phyloP scores from a whole-genome alignment of 2,888 invertebrate genomes.

The Microchrysa polita region DNA sequence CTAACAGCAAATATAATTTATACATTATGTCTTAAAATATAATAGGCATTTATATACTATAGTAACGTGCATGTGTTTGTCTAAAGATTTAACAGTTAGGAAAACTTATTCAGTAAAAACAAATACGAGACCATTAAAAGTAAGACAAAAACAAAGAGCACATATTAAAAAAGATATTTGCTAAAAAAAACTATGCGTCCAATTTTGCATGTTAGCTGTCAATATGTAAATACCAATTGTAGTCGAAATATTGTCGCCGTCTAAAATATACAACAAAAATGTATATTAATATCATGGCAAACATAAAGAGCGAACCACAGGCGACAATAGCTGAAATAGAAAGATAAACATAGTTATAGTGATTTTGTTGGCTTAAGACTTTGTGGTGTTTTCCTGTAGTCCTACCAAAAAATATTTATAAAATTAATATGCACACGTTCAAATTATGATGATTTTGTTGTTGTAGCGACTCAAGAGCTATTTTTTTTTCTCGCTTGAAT shows the following conservation, averaged over 20 bases:
- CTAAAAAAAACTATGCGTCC: neutral
- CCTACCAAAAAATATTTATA: no score
- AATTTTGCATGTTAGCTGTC: slow-evolving; percentile 29
- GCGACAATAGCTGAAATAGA: slow-evolving; percentile 29
- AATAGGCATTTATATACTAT: slow-evolving; percentile 1
- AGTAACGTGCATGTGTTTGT: neutral
- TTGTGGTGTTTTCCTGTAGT: no score
- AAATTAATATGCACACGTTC: no score
- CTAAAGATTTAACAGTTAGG: neutral
- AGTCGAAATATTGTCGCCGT: slow-evolving; percentile 58
- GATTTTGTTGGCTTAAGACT: no score
- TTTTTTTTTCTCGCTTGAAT: no score
- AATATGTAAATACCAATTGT: slow-evolving; percentile 53
- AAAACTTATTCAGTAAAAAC: neutral
- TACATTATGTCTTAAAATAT: neutral
- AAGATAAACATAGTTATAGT: no score
- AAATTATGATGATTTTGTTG: no score
- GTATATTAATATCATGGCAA: slow-evolving; percentile 53
- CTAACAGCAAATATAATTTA: slow-evolving; percentile 20
- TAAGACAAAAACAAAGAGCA: neutral
- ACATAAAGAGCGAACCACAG: slow-evolving; percentile 24
- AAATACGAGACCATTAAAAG: neutral
- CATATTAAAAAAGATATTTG: neutral
- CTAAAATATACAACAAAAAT: slow-evolving; percentile 59
- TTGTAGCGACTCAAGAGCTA: no score